phyloP scores from a whole-genome alignment of 2,797 vertebrate species.

The Rhabdophis nuchalis region DNA sequence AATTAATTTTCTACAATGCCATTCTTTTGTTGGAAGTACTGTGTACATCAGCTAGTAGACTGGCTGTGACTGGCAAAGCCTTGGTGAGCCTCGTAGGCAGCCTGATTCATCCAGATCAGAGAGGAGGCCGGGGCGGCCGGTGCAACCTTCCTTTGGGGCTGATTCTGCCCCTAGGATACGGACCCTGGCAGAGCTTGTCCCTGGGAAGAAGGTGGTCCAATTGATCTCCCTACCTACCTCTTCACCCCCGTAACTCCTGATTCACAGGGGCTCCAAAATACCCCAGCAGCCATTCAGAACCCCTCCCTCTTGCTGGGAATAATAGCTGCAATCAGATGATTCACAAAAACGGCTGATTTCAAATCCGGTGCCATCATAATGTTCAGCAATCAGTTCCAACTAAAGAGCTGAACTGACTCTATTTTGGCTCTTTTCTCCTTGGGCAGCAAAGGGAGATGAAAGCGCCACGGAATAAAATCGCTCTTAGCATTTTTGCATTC shows the following conservation, averaged over 20 bases:
- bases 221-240: neutral
- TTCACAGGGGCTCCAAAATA: neutral
- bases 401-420: slow-evolving; percentile 6
- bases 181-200: neutral
- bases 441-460: neutral
- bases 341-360: slow-evolving; percentile 2
- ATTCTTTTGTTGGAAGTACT: slow-evolving; percentile 30
- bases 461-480: slow-evolving; percentile 18
- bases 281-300: neutral
- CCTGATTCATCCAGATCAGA: neutral
- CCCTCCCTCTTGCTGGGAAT: neutral
- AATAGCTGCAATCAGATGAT: slow-evolving; percentile 6
- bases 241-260: neutral
- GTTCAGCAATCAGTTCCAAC: neutral
- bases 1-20: slow-evolving; percentile 25
- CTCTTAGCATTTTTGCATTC: slow-evolving; percentile 25
- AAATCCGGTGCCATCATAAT: slow-evolving; percentile 3
- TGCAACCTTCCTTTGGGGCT: neutral
- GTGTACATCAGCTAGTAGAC: neutral
- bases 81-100: slow-evolving; percentile 2
- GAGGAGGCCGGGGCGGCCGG: neutral
- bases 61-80: slow-evolving; percentile 42
- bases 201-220: neutral
- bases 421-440: neutral
- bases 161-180: neutral